Evolutionary conservation across 2,113 vertebrate genomes (phyloP).

Genomic region (Semicossyphus pulcher): DNA sequence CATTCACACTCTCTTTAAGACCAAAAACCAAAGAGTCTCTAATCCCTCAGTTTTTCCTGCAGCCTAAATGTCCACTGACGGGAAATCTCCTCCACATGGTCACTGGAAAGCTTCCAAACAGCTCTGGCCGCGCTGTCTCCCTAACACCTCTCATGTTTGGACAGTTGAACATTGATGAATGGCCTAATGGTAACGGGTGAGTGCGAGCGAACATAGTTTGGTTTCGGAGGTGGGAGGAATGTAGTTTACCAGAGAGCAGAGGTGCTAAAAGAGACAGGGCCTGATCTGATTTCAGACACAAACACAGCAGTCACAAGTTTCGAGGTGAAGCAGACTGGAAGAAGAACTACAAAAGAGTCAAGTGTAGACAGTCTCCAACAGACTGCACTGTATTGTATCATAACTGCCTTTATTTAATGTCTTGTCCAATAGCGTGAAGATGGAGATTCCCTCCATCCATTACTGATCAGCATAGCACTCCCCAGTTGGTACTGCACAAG

Average conservation of each 20-base stretch:
- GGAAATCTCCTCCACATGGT: constrained; percentile 34
- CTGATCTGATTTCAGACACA: constrained; percentile 48
- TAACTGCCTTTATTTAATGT: neutral
- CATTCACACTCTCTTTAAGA: no score
- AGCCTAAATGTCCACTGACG: constrained; percentile 19
- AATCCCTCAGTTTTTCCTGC: neutral
- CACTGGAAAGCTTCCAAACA: constrained; percentile 55
- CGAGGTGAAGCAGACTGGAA: constrained; percentile 29
- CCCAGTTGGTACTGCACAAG: no score
- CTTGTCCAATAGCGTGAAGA: neutral
- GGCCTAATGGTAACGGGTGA: constrained; percentile 70
- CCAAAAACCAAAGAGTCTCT: neutral
- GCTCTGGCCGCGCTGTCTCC: constrained; percentile 64
- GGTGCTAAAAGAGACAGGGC: constrained; percentile 54
- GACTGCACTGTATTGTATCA: neutral
- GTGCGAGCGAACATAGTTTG: constrained; percentile 78
- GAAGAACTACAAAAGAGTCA: no score
- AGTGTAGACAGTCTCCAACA: neutral
- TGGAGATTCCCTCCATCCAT: no score
- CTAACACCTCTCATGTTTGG: constrained; percentile 80
- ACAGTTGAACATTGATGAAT: constrained; percentile 77
- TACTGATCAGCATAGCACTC: no score
- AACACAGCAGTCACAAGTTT: no score
- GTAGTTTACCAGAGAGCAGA: constrained; percentile 77
- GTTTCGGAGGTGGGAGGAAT: constrained; percentile 80